phyloP scores from a whole-genome alignment of 1,140 invertebrate species.

The Drosophila repletoides region DNA sequence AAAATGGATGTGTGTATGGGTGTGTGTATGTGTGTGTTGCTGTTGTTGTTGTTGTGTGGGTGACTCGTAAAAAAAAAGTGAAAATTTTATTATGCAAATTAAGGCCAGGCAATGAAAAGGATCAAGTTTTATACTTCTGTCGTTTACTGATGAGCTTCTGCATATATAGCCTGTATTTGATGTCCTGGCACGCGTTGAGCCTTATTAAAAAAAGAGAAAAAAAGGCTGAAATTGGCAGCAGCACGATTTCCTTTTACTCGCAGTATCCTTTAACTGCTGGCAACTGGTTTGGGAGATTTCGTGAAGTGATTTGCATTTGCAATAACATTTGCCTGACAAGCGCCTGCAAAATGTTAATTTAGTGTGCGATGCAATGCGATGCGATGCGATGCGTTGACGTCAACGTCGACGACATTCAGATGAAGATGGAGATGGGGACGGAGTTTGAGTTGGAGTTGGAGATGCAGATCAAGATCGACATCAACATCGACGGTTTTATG shows the following conservation, averaged over 20 bases:
- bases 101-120: constrained; percentile 57
- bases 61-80: constrained; percentile 64
- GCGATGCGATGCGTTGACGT: constrained; percentile 55
- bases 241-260: background rate
- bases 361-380: constrained; percentile 67
- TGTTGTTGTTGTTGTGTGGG: constrained; percentile 22
- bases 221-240: constrained; percentile 25
- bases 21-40: background rate
- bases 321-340: constrained; percentile 77
- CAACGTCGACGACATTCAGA: constrained; percentile 40
- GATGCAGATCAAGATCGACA: constrained; percentile 26
- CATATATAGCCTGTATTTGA: constrained; percentile 10
- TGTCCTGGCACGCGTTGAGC: constrained; percentile 35
- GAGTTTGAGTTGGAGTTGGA: constrained; percentile 13
- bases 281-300: constrained; percentile 58
- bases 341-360: constrained; percentile 76
- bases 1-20: constrained; percentile 44
- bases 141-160: constrained; percentile 15
- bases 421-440: constrained; percentile 19
- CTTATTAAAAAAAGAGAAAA: constrained; percentile 46
- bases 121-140: constrained; percentile 61
- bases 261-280: constrained; percentile 61
- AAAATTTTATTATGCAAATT: constrained; percentile 74
- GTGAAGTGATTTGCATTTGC: constrained; percentile 64
- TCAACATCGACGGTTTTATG: constrained; percentile 51